Conservation (phyloP, 2,797 vertebrate species). For the Melopsittacus undulatus region DNA sequence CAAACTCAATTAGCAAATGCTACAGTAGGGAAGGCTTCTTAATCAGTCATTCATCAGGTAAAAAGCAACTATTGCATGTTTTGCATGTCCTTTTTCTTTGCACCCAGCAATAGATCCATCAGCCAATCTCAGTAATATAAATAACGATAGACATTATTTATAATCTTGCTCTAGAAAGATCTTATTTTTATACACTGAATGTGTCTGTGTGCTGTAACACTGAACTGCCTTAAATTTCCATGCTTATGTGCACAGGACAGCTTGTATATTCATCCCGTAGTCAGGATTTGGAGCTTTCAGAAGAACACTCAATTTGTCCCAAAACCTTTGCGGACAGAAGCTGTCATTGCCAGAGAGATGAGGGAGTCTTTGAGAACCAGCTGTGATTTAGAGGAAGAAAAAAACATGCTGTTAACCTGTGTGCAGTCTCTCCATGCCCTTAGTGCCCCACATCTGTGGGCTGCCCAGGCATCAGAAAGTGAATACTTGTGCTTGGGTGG, state of each 20-base stretch:
- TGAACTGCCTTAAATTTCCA: not conserved
- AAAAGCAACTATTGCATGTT: not conserved
- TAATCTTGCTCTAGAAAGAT: not conserved
- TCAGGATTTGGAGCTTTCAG: not conserved
- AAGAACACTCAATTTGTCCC: not conserved
- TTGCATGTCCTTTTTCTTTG: not conserved
- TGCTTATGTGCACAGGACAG: not conserved
- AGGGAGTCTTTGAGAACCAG: not conserved
- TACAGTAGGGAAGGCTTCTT: not conserved
- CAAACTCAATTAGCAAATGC: slow-evolving; percentile 16
- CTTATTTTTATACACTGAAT: not conserved
- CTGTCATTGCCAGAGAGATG: not conserved
- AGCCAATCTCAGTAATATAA: not conserved
- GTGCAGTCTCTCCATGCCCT: not conserved
- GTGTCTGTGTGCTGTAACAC: not conserved
- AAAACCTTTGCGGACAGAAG: not conserved
- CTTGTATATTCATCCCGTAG: not conserved
- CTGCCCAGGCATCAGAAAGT: not conserved
- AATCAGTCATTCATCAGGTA: slow-evolving; percentile 14
- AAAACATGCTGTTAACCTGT: rapidly evolving
- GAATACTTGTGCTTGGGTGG: not conserved
- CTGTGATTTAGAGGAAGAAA: not conserved
- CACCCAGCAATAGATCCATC: not conserved
- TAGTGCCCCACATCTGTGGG: rapidly evolving
- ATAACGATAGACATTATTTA: rapidly evolving